Evolutionary conservation across 1,140 invertebrate genomes (phyloP).

Genomic region (Drosophila orosa): DNA sequence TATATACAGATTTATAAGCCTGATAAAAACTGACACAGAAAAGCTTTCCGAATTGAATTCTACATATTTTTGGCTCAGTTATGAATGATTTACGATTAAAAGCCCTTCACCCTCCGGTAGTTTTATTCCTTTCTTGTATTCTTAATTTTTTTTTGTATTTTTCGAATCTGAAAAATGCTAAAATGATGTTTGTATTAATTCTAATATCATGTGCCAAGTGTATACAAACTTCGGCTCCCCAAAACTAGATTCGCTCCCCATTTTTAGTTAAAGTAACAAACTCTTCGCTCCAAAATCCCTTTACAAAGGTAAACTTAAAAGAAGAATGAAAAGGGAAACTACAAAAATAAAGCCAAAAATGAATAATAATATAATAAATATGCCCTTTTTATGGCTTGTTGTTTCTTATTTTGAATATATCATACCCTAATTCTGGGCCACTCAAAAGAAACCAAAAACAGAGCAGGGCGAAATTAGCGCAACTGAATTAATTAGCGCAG

Average conservation of each 20-base stretch:
- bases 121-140: no score
- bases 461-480: slow-evolving; percentile 68
- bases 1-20: no score
- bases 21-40: no score
- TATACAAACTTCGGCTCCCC: background rate
- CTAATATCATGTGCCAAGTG: no score
- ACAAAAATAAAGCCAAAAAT: background rate
- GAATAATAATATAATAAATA: slow-evolving; percentile 8
- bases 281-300: background rate
- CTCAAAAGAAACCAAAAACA: slow-evolving; percentile 28
- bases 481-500: slow-evolving; percentile 79
- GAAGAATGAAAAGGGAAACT: slow-evolving; percentile 14
- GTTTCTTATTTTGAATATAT: slow-evolving; percentile 10
- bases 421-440: slow-evolving; percentile 28
- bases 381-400: slow-evolving; percentile 6
- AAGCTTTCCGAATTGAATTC: no score
- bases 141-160: no score
- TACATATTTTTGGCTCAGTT: no score
- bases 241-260: background rate
- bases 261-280: background rate
- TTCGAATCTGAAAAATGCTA: no score
- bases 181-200: no score
- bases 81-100: no score
- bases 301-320: slow-evolving; percentile 1
- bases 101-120: no score